Evolutionary conservation across 2,888 invertebrate species (phyloP).

Genomic region (Drosophila neutralis): DNA sequence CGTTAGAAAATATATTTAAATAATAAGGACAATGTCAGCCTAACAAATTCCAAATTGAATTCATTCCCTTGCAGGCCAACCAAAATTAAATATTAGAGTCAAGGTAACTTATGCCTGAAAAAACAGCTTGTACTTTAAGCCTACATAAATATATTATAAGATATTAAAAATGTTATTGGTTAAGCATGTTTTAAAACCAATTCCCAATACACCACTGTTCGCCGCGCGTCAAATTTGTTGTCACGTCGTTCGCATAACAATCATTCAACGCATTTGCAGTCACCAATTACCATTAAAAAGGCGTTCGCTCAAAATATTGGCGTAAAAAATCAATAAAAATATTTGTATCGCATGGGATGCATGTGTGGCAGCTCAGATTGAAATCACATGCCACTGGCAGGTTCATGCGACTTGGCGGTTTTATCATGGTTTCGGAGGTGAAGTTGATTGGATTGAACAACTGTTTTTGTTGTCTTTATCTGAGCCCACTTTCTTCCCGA

Average conservation of each 20-base stretch:
- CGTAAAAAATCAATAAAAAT: conserved; percentile 45
- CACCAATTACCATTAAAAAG: conserved; percentile 58
- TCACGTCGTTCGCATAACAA: conserved; percentile 62
- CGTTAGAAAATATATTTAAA: not conserved
- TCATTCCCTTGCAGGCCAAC: not conserved
- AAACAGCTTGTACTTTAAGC: too few species aligned
- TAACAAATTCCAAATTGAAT: not conserved
- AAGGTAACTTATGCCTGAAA: not conserved
- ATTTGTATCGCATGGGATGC: conserved; percentile 4
- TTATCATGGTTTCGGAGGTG: not conserved
- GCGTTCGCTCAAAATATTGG: conserved; percentile 23
- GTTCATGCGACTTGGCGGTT: conserved; percentile 2
- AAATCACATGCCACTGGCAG: conserved; percentile 24
- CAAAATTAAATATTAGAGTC: not conserved
- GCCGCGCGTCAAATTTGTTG: not conserved
- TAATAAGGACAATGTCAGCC: not conserved
- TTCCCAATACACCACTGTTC: not conserved
- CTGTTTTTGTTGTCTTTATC: not conserved
- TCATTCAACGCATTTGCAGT: conserved; percentile 53
- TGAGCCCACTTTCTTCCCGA: not conserved
- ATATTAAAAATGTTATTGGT: not conserved
- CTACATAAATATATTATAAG: not conserved
- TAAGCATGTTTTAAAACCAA: not conserved
- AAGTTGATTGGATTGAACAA: not conserved
- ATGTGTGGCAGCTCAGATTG: conserved; percentile 47